Percentiles rank a stretch among this genome's conserved stretches.
Conservation (phyloP, 2,888 invertebrate species). For the Dryocosmus kuriphilus region DNA sequence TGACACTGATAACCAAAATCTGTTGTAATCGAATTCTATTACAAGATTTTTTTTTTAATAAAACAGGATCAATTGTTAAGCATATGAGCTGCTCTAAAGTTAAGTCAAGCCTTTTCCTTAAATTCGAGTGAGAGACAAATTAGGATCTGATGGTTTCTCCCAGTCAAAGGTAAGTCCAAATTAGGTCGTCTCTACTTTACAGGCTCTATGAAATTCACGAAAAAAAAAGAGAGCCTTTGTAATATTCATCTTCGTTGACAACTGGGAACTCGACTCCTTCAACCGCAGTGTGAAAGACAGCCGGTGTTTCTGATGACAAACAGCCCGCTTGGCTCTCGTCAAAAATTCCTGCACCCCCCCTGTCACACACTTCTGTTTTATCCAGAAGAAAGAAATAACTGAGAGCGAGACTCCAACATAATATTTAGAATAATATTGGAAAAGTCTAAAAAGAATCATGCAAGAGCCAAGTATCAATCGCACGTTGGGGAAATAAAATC, state of each 20-base stretch:
- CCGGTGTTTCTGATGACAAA: constrained; percentile 67
- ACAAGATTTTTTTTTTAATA: background rate
- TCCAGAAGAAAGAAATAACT: background rate
- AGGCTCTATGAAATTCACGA: background rate
- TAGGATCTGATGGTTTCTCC: background rate
- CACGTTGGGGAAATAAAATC: constrained; percentile 50
- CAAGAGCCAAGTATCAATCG: constrained; percentile 47
- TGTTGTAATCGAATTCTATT: background rate
- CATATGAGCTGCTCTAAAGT: background rate
- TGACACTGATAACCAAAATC: background rate
- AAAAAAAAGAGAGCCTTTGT: background rate
- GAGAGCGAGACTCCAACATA: background rate
- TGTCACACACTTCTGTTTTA: background rate
- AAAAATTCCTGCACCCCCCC: constrained; percentile 41
- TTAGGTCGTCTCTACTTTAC: background rate
- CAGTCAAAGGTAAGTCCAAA: background rate
- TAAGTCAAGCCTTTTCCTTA: background rate
- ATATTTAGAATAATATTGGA: background rate
- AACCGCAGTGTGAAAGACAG: constrained; percentile 74
- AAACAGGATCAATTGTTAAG: background rate
- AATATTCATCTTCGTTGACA: constrained; percentile 48
- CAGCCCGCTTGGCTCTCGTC: constrained; percentile 61
- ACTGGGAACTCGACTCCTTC: constrained; percentile 69
- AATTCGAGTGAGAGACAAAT: background rate
- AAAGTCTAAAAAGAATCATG: background rate